Evolutionary conservation across 2,797 vertebrate species (phyloP), one percentile per base, ranked within the genome.

Genomic region (Pangasius macronema): DNA sequence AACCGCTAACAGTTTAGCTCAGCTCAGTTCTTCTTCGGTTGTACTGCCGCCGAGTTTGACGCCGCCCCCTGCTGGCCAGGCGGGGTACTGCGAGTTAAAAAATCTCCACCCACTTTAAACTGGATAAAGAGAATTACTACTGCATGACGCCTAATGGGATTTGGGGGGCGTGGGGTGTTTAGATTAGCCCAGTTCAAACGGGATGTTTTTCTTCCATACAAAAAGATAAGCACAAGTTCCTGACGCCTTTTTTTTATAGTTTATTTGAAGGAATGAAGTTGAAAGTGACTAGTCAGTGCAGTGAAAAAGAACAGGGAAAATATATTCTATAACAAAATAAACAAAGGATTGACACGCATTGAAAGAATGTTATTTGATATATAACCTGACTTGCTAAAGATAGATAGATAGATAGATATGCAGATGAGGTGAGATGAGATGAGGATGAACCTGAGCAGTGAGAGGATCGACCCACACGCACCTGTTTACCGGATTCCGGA

Each of bases 401-500:
- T 20, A 46, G 0, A 20, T 5, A 22, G 24, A 42, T 10, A 1
- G 9, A 22, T 72, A 22, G 2, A 13, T 55, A 42, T 42, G 5
- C 42, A 42, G 42, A 42, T 42, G 42, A 42, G 39, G 2, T 84
- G 27, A 16, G 2, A 24, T 51, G 27, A 61, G 39, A 3, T 53
- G 42, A 72, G 11, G n/a, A 77, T 53, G 59, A 53, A 36, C 42
- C 20, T n/a, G 57, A 51, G 72, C n/a, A 36, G 57, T 3, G 3
- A 51, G 55, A 51, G 42, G 59, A 51, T 24, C 39, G 59, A 51
- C 10, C n/a, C 73, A 27, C 27, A 1, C 39, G n/a, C 84, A 85
- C 84, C 84, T 85, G 84, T 65, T 75, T 49, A 24, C 30, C 83
- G 51, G 82, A 85, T 33, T 75, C 83, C 83, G 55, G 59, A n/a